Conservation (phyloP, 2,888 invertebrate genomes). For the Trisateles emortualis region DNA sequence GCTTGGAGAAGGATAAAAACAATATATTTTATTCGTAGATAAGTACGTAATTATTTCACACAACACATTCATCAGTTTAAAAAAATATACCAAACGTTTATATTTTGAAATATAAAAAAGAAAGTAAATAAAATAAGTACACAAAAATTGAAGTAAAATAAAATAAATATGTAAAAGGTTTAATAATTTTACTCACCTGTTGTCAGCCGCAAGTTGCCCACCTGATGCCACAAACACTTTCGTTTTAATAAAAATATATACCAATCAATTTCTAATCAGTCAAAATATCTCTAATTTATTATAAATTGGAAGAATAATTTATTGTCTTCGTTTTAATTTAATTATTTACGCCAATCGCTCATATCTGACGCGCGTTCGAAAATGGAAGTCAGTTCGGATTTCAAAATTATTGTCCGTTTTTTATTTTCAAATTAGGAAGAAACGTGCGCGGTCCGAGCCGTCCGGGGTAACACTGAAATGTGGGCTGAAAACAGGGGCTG, state of each 20-base stretch:
- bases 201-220: slow-evolving; percentile 44
- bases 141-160: no score
- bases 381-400: slow-evolving; percentile 48
- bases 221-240: slow-evolving; percentile 50
- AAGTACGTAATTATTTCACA: no score
- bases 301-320: slow-evolving; percentile 23
- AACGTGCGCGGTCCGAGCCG: slow-evolving; percentile 53
- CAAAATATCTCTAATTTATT: slow-evolving; percentile 14
- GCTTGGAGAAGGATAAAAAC: no score
- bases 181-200: slow-evolving; percentile 52
- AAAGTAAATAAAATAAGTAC: no score
- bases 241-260: slow-evolving; percentile 35
- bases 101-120: no score
- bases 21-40: no score
- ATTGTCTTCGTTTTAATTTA: slow-evolving; percentile 37
- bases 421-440: slow-evolving; percentile 22
- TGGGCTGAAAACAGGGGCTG: slow-evolving; percentile 76
- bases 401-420: slow-evolving; percentile 52
- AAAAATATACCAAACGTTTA: no score
- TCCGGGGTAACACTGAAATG: slow-evolving; percentile 70
- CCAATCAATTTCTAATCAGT: slow-evolving; percentile 24
- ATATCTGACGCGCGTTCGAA: slow-evolving; percentile 53
- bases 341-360: slow-evolving; percentile 56
- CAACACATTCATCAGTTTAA: no score
- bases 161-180: no score